Evolutionary conservation across 2,113 vertebrate species (phyloP).

Genomic region (Leptobrachium leishanense): DNA sequence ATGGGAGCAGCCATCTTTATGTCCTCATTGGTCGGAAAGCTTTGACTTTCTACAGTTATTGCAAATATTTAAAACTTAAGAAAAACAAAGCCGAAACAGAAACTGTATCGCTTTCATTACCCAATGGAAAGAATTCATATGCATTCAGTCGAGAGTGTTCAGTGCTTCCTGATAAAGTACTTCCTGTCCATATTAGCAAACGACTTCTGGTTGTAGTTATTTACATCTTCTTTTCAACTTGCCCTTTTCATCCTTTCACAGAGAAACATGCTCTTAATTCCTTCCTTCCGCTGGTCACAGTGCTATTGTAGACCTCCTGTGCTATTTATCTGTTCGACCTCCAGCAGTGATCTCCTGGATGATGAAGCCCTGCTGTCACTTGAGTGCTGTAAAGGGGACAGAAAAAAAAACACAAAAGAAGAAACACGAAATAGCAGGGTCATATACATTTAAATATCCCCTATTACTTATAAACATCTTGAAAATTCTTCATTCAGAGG

Average conservation of each 20-base stretch:
- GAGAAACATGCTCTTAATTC: constrained; percentile 25
- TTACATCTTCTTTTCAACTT: constrained; percentile 22
- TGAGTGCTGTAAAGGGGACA: background rate
- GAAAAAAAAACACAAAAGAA: background rate
- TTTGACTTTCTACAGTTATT: too few species aligned
- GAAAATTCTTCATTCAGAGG: too few species aligned
- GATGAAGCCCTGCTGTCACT: constrained; percentile 16
- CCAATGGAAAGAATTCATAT: background rate
- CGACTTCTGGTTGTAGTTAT: constrained; percentile 2
- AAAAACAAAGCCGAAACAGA: too few species aligned
- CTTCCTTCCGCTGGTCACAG: constrained; percentile 25
- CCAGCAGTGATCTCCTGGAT: constrained; percentile 11
- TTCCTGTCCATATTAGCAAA: background rate
- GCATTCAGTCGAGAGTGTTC: background rate
- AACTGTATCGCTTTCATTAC: too few species aligned
- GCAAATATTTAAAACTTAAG: too few species aligned
- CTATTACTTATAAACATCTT: background rate
- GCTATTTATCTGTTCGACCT: constrained; percentile 27
- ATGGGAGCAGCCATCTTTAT: too few species aligned
- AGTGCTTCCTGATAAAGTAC: background rate
- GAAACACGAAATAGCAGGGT: background rate
- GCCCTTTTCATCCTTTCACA: constrained; percentile 9
- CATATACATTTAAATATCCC: background rate
- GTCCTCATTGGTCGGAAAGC: too few species aligned
- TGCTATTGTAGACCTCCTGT: background rate